Evolutionary conservation across 2,797 vertebrate genomes (phyloP).

Genomic region (Leucoraja ocellata): DNA sequence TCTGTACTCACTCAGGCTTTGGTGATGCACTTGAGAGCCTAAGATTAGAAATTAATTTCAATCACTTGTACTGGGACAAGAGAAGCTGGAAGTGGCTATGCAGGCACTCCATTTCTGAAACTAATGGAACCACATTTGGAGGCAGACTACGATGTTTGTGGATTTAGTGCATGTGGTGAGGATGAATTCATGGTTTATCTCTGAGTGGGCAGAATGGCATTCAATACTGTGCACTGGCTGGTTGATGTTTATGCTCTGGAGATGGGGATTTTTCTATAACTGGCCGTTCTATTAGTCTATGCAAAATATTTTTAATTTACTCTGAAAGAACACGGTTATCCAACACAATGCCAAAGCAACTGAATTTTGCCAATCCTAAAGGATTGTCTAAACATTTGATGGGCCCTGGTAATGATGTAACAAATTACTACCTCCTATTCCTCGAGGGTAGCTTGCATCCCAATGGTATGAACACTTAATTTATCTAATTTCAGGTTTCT

Average conservation of each 20-base stretch:
- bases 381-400: not conserved
- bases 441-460: too few relatives aligned
- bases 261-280: not conserved
- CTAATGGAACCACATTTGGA: too few relatives aligned
- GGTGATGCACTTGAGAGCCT: not conserved
- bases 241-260: not conserved
- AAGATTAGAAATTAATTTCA: too few relatives aligned
- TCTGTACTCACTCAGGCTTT: not conserved
- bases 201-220: not conserved
- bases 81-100: too few relatives aligned
- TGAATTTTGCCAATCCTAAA: not conserved
- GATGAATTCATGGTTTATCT: not conserved
- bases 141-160: too few relatives aligned
- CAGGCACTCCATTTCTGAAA: too few relatives aligned
- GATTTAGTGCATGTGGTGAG: too few relatives aligned
- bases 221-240: not conserved
- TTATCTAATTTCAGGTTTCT: too few relatives aligned
- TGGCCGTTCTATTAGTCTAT: not conserved
- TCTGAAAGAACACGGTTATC: slow-evolving; percentile 5
- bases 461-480: too few relatives aligned
- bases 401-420: too few relatives aligned
- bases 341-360: not conserved
- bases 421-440: too few relatives aligned
- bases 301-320: not conserved
- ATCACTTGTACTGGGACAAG: too few relatives aligned